phyloP scores from a whole-genome alignment of 2,888 invertebrate species.

The Anoncus sp. region DNA sequence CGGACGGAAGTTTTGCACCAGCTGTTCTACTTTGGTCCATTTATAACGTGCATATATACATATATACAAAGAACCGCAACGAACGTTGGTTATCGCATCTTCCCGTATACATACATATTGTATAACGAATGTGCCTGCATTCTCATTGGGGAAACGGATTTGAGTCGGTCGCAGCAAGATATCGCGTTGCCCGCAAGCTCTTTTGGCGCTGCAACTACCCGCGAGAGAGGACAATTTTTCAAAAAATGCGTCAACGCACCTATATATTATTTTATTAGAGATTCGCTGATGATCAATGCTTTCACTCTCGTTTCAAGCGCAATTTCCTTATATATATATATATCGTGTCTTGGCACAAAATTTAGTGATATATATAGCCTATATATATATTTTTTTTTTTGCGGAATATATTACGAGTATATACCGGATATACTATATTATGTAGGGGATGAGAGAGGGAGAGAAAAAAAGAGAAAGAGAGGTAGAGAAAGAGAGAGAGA shows the following conservation, averaged over 20 bases:
- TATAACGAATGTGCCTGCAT: not conserved
- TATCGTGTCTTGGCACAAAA: constrained; percentile 15
- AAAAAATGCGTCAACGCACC: too few species aligned
- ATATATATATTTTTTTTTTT: too few species aligned
- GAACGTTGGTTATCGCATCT: too few species aligned
- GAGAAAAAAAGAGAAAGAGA: too few species aligned
- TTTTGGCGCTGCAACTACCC: too few species aligned
- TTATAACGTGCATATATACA: constrained; percentile 1
- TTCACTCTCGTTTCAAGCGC: constrained; percentile 40
- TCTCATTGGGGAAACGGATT: too few species aligned
- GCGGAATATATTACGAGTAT: constrained; percentile 11
- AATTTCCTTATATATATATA: constrained; percentile 4
- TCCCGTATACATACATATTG: not conserved
- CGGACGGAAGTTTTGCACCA: not conserved
- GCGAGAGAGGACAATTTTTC: too few species aligned
- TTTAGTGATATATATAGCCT: too few species aligned
- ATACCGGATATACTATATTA: constrained; percentile 6
- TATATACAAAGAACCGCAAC: not conserved
- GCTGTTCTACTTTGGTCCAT: constrained; percentile 6
- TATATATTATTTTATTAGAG: too few species aligned
- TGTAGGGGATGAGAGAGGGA: not conserved
- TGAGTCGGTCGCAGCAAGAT: too few species aligned
- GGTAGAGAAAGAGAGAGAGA: too few species aligned
- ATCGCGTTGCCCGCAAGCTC: too few species aligned
- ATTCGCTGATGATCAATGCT: constrained; percentile 1